These are phyloP conservation scores for Apogon talboti DNA, from an alignment of 2,797 vertebrate genomes.

Conservation along the genomic window DNA sequence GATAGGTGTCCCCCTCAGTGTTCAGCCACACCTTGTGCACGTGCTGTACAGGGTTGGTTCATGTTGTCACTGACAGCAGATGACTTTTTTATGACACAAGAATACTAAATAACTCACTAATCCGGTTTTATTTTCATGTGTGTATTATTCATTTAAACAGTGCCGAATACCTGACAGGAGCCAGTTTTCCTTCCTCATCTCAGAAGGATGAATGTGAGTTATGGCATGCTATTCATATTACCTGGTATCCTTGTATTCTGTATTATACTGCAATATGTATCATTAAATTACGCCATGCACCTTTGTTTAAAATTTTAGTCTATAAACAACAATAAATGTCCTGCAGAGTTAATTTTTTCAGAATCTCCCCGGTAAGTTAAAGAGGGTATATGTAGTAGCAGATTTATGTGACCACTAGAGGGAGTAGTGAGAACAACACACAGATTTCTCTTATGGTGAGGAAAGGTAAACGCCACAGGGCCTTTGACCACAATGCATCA, in stretches of 20 bases:
- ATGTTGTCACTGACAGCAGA: no score
- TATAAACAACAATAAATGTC: no score
- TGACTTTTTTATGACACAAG: no score
- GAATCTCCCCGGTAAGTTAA: no score
- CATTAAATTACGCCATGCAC: background rate
- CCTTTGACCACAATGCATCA: no score
- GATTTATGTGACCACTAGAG: no score
- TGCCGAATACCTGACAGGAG: conserved; percentile 55
- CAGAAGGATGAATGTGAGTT: conserved; percentile 60
- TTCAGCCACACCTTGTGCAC: background rate
- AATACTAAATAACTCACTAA: background rate
- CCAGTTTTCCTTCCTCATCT: conserved; percentile 36
- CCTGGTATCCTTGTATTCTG: background rate
- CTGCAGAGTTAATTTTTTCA: no score
- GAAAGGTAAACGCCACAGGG: no score
- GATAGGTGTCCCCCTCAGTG: conserved; percentile 3
- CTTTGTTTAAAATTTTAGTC: no score
- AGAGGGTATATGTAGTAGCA: no score
- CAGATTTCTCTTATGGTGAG: no score
- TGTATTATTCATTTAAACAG: conserved; percentile 48
- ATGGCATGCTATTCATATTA: background rate
- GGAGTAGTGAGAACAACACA: no score
- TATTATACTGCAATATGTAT: background rate
- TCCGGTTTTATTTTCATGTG: conserved; percentile 8
- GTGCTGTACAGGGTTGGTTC: background rate